Base-by-base conservation (phyloP, 2,797 vertebrate genomes). In the Scolopax rusticola region DNA sequence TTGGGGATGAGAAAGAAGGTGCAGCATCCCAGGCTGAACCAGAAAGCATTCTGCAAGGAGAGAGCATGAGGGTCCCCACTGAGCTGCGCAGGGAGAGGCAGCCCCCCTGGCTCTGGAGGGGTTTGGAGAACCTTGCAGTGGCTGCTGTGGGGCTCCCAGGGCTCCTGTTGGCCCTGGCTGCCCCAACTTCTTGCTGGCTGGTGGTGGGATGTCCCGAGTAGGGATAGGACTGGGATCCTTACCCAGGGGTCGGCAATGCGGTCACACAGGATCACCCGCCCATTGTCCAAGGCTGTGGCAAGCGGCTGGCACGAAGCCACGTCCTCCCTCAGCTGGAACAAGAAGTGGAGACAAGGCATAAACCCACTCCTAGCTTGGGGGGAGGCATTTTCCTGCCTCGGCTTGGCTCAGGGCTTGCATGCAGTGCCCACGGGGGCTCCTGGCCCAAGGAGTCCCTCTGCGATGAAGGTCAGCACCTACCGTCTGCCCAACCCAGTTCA, bases 21-120 rank as follows among this genome's bases (percentile, higher is more conserved):
- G 95, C 99, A 99, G 97, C 98, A 98, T 0, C 99, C 99, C 96
- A 99, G 98, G 95, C 99, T 99, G 87, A 99, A 99, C 99, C 99
- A 99, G 98, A 99, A 99, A 5, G 99, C 98, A 0, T 99, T 99
- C 99, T 99, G 97, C 71, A 97, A 81, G 40, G 38, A 86, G 12
- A 64, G 2, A 48, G 4, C 9, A 11, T 0, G 1, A 36, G 20
- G 20, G 9, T 12, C 14, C 6, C 4, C 2, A 4, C 8, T 59
- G 53, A 84, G 68, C 41, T 7, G 9, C 0, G 0, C 1, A 1
- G 30, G 23, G 9, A 47, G 33, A 24, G n/a, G 47, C 57, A 36
- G 63, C 38, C 45, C 57, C 19, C 5, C 51, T 53, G 38, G 45
- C 30, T 54, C 51, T 2, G 5, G 25, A 30, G 56, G 45, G 11